Base-by-base conservation (phyloP, 2,113 vertebrate species). In the Sigmodon hispidus region DNA sequence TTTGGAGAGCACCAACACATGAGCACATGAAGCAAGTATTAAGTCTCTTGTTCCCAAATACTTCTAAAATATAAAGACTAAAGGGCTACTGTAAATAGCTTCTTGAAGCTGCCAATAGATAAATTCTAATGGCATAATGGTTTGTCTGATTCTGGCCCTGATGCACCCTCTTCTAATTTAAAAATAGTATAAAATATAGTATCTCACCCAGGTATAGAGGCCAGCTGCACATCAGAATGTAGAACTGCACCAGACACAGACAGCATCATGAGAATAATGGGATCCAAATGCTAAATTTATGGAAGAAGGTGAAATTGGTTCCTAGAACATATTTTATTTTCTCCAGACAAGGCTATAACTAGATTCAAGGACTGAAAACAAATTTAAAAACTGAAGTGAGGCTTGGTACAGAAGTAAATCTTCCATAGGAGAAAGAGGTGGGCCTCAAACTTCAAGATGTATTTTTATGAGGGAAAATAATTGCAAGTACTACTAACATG, bases 271-370 rank as follows among this genome's bases (percentile, higher is more conserved):
- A 93, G 16, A 15, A 95, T 85, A 93, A 87, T 73, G 69, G 36
- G 16, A 73, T 57, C 19, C 73, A 91, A 93, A 83, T 67, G 34
- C 21, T 75, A 40, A 93, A 43, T 94, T 91, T 95, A 86, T 77
- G 16, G 61, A 86, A 26, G 45, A 87, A n/a, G 8, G 15, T 61
- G 16, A 4, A 91, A 76, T 72, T 81, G 65, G 45, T 80, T 93
- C 73, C 15, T 72, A 43, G 77, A 80, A 80, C 19, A 80, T 87
- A 90, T 90, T 88, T 90, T 67, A 81, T 90, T 89, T 97, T 48
- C 63, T 50, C 40, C 61, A 85, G 43, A 80, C 45, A 94, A 5
- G 57, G 19, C 26, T 85, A 31, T 67, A 45, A 79, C 50, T 17
- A 80, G 48, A 80, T 70, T 96, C 57, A 94, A 94, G 76, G 61